These are phyloP conservation scores for Dryocosmus kuriphilus DNA, from an alignment of 2,888 invertebrate genomes.

Conservation along the genomic window DNA sequence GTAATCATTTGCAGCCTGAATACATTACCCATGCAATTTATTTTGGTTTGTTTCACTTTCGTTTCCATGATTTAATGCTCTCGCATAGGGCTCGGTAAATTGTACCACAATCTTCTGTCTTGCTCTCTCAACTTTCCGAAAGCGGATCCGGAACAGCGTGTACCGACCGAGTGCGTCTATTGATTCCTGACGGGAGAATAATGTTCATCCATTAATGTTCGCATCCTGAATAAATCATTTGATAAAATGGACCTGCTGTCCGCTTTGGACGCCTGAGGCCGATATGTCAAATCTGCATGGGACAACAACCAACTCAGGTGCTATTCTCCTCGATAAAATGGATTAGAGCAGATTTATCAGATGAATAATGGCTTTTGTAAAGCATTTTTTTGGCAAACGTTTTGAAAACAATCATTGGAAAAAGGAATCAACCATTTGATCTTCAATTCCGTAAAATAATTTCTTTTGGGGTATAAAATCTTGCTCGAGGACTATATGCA, in stretches of 20 bases:
- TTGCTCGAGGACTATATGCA: no score
- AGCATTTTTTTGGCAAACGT: not conserved
- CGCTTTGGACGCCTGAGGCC: constrained; percentile 45
- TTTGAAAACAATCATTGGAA: not conserved
- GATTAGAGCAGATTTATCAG: not conserved
- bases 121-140: constrained; percentile 41
- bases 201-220: constrained; percentile 75
- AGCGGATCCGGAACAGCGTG: constrained; percentile 49
- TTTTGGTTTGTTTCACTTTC: constrained; percentile 73
- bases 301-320: not conserved
- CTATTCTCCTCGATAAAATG: not conserved
- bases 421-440: not conserved
- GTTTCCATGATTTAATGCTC: constrained; percentile 71
- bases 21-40: constrained; percentile 74
- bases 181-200: constrained; percentile 74
- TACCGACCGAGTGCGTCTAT: constrained; percentile 62
- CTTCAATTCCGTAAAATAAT: not conserved
- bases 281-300: constrained; percentile 47
- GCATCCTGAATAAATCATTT: constrained; percentile 75
- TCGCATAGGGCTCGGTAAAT: constrained; percentile 20
- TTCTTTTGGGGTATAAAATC: no score
- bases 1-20: constrained; percentile 76
- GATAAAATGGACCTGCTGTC: constrained; percentile 70
- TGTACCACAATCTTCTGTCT: constrained; percentile 42
- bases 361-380: not conserved